phyloP scores from a whole-genome alignment of 2,888 invertebrate species.

The Steinernema scapterisci region DNA sequence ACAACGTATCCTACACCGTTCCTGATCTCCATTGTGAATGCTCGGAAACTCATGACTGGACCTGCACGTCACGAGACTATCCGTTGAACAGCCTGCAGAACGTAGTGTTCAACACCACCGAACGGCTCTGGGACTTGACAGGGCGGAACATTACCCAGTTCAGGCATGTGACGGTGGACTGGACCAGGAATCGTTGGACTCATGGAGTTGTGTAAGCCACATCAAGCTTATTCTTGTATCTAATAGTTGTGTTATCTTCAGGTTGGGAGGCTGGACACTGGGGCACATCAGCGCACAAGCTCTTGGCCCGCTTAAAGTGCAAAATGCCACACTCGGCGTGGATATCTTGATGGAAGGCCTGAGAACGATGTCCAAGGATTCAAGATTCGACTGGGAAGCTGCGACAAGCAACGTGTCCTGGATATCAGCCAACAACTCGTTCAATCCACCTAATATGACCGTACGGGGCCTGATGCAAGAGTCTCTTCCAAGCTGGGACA shows the following conservation, averaged over 20 bases:
- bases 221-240: no score
- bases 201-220: slow-evolving; percentile 16
- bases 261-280: slow-evolving; percentile 44
- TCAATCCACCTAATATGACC: slow-evolving; percentile 36
- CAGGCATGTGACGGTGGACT: slow-evolving; percentile 48
- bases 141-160: slow-evolving; percentile 58
- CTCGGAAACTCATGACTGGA: slow-evolving; percentile 50
- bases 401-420: slow-evolving; percentile 29
- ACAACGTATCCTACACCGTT: slow-evolving; percentile 47
- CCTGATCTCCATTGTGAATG: slow-evolving; percentile 48
- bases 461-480: slow-evolving; percentile 42
- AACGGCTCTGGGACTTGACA: slow-evolving; percentile 51
- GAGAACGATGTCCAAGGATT: background rate
- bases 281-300: slow-evolving; percentile 43
- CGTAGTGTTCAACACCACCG: slow-evolving; percentile 51
- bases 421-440: slow-evolving; percentile 40
- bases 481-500: slow-evolving; percentile 49
- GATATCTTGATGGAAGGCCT: background rate
- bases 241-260: background rate
- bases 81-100: slow-evolving; percentile 44
- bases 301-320: background rate
- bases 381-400: slow-evolving; percentile 39
- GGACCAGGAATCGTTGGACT: slow-evolving; percentile 35
- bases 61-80: slow-evolving; percentile 58
- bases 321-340: slow-evolving; percentile 31